Evolutionary conservation across 2,113 vertebrate species (phyloP).

Genomic region (Thamnophis sirtalis): DNA sequence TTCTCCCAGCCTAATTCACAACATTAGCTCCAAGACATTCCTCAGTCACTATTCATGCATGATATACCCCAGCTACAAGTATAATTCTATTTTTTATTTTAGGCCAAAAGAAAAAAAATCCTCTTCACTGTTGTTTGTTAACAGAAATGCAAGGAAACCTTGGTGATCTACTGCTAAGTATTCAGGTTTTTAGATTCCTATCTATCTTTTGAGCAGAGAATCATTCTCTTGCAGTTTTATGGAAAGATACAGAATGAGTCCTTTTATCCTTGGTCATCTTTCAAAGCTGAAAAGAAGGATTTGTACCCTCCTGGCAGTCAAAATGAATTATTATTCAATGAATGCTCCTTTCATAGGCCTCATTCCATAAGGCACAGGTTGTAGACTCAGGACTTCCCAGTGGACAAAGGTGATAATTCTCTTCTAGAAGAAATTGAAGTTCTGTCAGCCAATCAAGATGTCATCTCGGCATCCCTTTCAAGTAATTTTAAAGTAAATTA

Average conservation of each 20-base stretch:
- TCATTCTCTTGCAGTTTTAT: background rate
- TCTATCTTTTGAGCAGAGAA: background rate
- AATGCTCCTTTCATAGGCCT: background rate
- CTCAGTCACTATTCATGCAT: background rate
- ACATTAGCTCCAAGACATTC: background rate
- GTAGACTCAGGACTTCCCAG: background rate
- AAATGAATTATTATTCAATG: background rate
- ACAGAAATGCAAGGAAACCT: background rate
- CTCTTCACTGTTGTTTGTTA: background rate
- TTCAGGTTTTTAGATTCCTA: background rate
- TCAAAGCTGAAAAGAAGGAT: background rate
- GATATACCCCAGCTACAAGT: background rate
- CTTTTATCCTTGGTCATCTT: background rate
- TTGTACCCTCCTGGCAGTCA: background rate
- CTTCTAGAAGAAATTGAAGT: background rate
- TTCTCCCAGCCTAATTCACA: background rate
- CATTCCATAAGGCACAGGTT: background rate
- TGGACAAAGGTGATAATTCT: background rate
- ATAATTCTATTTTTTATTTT: background rate
- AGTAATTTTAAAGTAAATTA: background rate
- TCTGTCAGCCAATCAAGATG: background rate
- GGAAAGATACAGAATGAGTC: background rate
- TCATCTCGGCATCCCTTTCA: background rate
- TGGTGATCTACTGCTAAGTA: background rate
- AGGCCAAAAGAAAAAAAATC: background rate